A percentile compares a stretch with the other conserved stretches of the same genome.
These are phyloP conservation scores for Lemur catta DNA, from an alignment of 2,797 vertebrate species.

Conservation along the genomic window DNA sequence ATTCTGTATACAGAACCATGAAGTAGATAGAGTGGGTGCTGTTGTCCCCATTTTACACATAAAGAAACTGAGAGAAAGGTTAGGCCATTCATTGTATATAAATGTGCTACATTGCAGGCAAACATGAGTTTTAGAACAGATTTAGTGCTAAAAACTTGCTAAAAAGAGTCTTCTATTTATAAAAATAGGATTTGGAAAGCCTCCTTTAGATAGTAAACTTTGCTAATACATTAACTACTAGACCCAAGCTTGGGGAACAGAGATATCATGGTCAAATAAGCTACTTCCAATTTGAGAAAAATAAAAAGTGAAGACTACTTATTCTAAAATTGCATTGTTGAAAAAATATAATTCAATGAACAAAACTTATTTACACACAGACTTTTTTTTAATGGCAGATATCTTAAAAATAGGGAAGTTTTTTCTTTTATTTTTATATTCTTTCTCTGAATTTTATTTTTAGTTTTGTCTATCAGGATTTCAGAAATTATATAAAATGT, in stretches of 20 bases:
- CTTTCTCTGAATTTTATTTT: constrained; percentile 31
- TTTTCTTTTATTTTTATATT: constrained; percentile 26
- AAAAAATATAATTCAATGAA: neutral
- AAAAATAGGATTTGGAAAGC: constrained; percentile 15
- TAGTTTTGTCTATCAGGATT: constrained; percentile 22
- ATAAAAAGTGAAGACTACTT: neutral
- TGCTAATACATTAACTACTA: neutral
- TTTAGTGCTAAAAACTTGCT: neutral
- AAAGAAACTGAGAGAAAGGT: neutral
- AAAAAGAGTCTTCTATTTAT: constrained; percentile 17
- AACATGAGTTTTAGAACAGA: neutral
- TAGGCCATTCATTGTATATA: neutral
- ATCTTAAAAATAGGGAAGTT: neutral
- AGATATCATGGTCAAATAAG: neutral
- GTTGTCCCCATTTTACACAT: neutral
- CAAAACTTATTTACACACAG: neutral
- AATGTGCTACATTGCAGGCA: constrained; percentile 9
- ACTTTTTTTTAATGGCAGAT: neutral
- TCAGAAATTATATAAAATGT: constrained; percentile 30
- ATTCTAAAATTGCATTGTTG: neutral
- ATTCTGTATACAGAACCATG: neutral
- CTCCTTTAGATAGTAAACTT: constrained; percentile 11
- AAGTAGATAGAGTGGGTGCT: neutral
- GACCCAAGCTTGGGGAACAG: neutral
- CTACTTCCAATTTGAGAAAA: neutral